Base-by-base conservation (phyloP, 2,888 invertebrate species). In the Polymixis flavicincta region DNA sequence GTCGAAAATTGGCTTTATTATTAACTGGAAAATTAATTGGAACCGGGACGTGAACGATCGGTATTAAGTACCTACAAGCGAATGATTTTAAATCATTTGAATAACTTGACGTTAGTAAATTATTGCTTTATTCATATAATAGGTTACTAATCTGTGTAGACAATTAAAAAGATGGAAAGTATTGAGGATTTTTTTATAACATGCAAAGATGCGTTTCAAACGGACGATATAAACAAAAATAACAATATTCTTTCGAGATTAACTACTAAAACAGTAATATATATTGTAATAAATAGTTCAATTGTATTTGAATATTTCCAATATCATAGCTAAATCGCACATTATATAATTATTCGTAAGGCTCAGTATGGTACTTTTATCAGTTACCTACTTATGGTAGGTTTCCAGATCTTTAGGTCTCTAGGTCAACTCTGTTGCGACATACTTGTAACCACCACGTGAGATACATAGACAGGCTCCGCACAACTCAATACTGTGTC, bases 341-440 rank as follows among this genome's bases (percentile, higher is more conserved):
- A 57, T 82, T 85, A 79, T 75, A 67, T 71, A 77, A 86, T 66
- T 52, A 64, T 80, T 78, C 48, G 66, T 72, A 80, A 76, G 55
- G 64, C 54, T 75, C 64, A 67, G 69, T 79, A 69, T 60, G 71
- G 76, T 71, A 66, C 61, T 70, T 74, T 80, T 71, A 78, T 84
- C 71, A 82, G 83, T 71, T 83, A 74, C 77, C 74, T 78, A 76
- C 82, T 80, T 71, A 72, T 74, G 83, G 82, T 82, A 76, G 80
- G 83, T 87, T 83, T 87, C 72, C 83, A 87, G 86, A 86, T 85
- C 83, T 88, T 87, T 87, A 87, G 89, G 89, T 88, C 88, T 89
- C 81, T 89, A 81, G 89, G 89, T 89, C 89, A 89, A 55, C 25
- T 60, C 59, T 52, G 82, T 89, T 89, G 86, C 87, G 82, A 77